These are phyloP conservation scores for Drosophila conformis DNA, from an alignment of 2,888 invertebrate genomes.

Conservation along the genomic window DNA sequence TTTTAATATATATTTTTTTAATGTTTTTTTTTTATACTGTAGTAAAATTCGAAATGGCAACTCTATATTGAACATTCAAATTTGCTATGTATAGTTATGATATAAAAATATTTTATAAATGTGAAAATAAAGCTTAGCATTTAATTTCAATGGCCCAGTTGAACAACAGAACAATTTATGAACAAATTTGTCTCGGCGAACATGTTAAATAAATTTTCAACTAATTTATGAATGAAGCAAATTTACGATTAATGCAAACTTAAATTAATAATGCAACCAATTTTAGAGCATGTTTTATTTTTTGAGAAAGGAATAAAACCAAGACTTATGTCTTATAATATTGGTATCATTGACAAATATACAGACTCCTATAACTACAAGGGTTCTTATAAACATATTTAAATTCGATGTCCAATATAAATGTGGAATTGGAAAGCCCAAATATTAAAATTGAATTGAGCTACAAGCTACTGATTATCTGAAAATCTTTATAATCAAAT, in stretches of 20 bases:
- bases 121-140: conserved; percentile 54
- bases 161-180: conserved; percentile 33
- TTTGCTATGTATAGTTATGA: conserved; percentile 67
- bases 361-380: conserved; percentile 36
- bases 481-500: conserved; percentile 4
- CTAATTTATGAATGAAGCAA: conserved; percentile 57
- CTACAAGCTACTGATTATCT: conserved; percentile 21
- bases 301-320: conserved; percentile 2
- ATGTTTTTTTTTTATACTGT: conserved; percentile 34
- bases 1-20: conserved; percentile 27
- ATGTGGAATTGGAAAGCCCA: neutral
- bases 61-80: conserved; percentile 78
- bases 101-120: conserved; percentile 28
- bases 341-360: conserved; percentile 19
- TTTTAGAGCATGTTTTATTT: conserved; percentile 16
- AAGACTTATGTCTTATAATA: neutral
- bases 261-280: conserved; percentile 53
- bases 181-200: conserved; percentile 39
- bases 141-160: conserved; percentile 21
- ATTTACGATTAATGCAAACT: conserved; percentile 52
- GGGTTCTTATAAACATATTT: conserved; percentile 2
- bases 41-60: conserved; percentile 63
- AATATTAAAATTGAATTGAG: neutral
- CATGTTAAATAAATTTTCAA: conserved; percentile 39
- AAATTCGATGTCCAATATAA: conserved; percentile 4